These are phyloP conservation scores for Tetraodon nigroviridis DNA, from an alignment of 2,113 vertebrate genomes.

Conservation along the genomic window DNA sequence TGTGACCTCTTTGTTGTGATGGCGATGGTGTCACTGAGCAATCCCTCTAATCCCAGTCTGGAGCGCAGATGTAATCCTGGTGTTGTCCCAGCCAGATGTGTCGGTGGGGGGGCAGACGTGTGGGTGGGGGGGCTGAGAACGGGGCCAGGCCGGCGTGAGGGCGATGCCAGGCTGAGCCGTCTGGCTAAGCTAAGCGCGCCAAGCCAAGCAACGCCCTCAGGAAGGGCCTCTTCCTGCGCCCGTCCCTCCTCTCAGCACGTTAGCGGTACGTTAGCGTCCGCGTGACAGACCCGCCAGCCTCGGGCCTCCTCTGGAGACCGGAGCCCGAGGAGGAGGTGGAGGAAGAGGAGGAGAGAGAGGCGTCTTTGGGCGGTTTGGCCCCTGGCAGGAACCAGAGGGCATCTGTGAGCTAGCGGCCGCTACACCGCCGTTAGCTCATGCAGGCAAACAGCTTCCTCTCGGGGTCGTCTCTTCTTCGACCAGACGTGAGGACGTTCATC, in stretches of 20 bases:
- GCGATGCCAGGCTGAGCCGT: constrained; percentile 51
- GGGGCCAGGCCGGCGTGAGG: constrained; percentile 37
- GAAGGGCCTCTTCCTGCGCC: no score
- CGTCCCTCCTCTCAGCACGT: no score
- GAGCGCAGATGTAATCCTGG: constrained; percentile 42
- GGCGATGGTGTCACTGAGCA: neutral
- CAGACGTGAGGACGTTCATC: neutral
- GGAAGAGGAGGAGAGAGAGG: constrained; percentile 7
- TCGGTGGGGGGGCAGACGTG: constrained; percentile 28
- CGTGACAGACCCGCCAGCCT: constrained; percentile 35
- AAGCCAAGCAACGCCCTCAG: no score
- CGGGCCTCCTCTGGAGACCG: neutral
- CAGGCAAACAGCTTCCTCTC: constrained; percentile 20
- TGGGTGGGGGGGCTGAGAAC: constrained; percentile 35
- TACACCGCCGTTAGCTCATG: constrained; percentile 53
- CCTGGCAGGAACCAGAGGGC: constrained; percentile 31
- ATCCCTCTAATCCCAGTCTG: constrained; percentile 50
- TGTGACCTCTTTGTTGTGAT: neutral
- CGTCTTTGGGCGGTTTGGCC: constrained; percentile 13
- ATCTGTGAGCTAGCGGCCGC: no score
- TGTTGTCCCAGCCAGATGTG: constrained; percentile 41
- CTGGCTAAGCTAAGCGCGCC: no score
- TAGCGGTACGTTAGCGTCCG: constrained; percentile 59
- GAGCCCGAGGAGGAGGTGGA: constrained; percentile 2
- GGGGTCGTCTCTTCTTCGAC: constrained; percentile 1